These are phyloP conservation scores for Pammene aurita DNA, from an alignment of 2,888 invertebrate species.

Conservation along the genomic window DNA sequence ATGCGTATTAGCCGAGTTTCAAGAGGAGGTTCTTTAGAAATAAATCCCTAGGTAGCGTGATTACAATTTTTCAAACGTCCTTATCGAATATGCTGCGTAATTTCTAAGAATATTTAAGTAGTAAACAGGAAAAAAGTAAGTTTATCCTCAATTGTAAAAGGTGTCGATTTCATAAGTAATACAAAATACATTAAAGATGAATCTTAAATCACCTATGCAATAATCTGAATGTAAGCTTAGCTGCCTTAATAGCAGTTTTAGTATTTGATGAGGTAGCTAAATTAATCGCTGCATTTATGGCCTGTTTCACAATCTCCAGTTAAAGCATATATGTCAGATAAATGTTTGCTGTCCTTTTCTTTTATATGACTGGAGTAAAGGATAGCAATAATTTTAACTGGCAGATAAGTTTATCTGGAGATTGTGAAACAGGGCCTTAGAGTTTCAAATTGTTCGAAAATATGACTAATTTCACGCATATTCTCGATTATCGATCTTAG, in stretches of 20 bases:
- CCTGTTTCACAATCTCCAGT: too few species aligned
- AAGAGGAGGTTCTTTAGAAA: conserved; percentile 60
- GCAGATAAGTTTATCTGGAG: too few species aligned
- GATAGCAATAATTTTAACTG: too few species aligned
- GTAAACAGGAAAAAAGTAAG: conserved; percentile 19
- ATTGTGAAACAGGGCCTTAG: too few species aligned
- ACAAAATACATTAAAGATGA: conserved; percentile 11
- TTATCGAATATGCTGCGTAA: neutral
- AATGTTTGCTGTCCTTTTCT: too few species aligned
- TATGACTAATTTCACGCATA: too few species aligned
- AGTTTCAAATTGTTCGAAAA: too few species aligned
- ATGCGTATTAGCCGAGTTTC: too few species aligned
- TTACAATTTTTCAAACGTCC: neutral
- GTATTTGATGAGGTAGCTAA: neutral
- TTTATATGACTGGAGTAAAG: too few species aligned
- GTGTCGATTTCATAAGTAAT: neutral
- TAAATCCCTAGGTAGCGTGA: neutral
- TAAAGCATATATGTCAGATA: too few species aligned
- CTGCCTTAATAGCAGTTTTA: neutral
- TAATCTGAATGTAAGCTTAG: neutral
- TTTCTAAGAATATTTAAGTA: conserved; percentile 15
- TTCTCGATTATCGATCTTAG: too few species aligned
- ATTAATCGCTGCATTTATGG: neutral
- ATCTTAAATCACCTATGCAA: neutral
- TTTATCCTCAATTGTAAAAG: conserved; percentile 21